These are phyloP conservation scores for Apocrypta bakeri DNA, from an alignment of 1,140 invertebrate species.

Conservation along the genomic window DNA sequence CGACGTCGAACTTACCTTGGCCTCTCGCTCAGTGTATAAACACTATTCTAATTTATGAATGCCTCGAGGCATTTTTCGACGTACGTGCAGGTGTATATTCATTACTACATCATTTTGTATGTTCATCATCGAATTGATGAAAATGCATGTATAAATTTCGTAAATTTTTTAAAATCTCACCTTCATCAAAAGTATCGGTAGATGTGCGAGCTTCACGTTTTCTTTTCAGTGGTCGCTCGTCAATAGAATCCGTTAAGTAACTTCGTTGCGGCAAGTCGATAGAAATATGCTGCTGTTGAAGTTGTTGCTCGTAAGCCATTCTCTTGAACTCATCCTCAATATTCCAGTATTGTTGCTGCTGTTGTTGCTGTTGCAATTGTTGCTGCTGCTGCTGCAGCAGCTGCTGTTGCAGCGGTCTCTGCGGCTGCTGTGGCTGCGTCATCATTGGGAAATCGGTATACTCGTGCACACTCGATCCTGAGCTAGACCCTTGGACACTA, in stretches of 20 bases:
- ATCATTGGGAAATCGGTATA: slow-evolving; percentile 23
- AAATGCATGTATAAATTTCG: too few relatives aligned
- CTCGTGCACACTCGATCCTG: slow-evolving; percentile 50
- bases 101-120: too few relatives aligned
- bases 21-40: slow-evolving; percentile 16
- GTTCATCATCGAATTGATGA: too few relatives aligned
- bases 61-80: slow-evolving; percentile 23
- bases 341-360: slow-evolving; percentile 13
- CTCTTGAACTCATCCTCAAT: neutral
- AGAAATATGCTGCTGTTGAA: neutral
- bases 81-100: slow-evolving; percentile 45
- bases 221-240: slow-evolving; percentile 13
- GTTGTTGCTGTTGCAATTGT: neutral
- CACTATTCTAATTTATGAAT: neutral
- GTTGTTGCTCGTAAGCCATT: slow-evolving; percentile 33
- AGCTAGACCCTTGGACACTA: slow-evolving; percentile 48
- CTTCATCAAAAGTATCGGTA: neutral
- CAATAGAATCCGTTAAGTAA: neutral
- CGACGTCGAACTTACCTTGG: neutral
- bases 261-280: neutral
- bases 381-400: neutral
- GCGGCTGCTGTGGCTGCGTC: neutral
- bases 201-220: neutral
- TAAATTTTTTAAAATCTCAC: slow-evolving; percentile 2
- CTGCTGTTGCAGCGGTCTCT: neutral